Conservation (phyloP, 2,888 invertebrate genomes). For the Idaea dimidiata region DNA sequence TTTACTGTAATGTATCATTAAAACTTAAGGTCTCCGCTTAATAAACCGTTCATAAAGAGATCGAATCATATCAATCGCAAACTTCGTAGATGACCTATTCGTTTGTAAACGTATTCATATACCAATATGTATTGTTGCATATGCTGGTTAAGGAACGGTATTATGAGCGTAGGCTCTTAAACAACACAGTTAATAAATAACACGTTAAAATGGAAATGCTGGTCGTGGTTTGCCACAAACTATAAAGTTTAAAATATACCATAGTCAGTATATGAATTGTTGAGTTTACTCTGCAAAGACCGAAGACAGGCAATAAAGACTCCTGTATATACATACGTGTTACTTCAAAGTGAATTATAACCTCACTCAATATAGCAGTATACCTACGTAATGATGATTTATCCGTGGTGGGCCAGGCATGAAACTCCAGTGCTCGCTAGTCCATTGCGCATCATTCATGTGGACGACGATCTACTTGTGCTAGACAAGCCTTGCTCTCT, state of each 20-base stretch:
- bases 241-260: background rate
- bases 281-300: background rate
- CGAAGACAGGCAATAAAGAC: background rate
- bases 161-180: background rate
- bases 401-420: slow-evolving; percentile 84
- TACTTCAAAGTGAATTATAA: slow-evolving; percentile 40
- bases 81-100: background rate
- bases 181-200: background rate
- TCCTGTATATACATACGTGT: background rate
- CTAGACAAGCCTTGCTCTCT: slow-evolving; percentile 94
- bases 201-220: background rate
- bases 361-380: slow-evolving; percentile 37
- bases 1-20: background rate
- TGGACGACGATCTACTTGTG: slow-evolving; percentile 92
- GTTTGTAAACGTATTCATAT: background rate
- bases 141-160: background rate
- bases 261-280: background rate
- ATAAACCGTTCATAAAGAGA: background rate
- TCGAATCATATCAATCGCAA: background rate
- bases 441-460: slow-evolving; percentile 90
- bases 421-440: slow-evolving; percentile 92
- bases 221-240: background rate
- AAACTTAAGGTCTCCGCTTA: background rate
- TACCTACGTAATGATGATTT: slow-evolving; percentile 44
- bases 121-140: too few species aligned